Evolutionary conservation across 2,888 invertebrate genomes (phyloP).

Genomic region (Stictocephala bisonia): DNA sequence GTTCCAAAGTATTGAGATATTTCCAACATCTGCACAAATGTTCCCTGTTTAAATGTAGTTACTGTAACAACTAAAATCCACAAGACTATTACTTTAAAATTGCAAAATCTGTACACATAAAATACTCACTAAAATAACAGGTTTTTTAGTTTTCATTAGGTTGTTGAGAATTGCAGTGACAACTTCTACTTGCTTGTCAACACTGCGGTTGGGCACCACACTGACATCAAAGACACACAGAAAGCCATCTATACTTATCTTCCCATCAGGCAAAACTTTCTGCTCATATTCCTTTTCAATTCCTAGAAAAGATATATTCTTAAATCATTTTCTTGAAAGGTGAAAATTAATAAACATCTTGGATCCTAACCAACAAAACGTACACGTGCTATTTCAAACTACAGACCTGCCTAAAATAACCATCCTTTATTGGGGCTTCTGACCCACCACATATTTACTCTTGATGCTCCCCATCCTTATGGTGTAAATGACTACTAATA

Average conservation of each 20-base stretch:
- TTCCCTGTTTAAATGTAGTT: background rate
- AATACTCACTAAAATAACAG: conserved; percentile 81
- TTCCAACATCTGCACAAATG: background rate
- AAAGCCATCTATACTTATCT: conserved; percentile 93
- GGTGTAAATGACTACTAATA: no score
- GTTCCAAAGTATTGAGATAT: no score
- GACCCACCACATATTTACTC: no score
- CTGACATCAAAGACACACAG: conserved; percentile 97
- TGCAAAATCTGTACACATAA: background rate
- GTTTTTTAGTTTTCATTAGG: conserved; percentile 93
- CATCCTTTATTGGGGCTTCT: no score
- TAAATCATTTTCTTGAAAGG: background rate
- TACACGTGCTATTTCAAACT: no score
- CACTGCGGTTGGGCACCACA: conserved; percentile 87
- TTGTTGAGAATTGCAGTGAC: conserved; percentile 86
- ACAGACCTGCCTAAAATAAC: no score
- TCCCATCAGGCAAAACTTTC: conserved; percentile 91
- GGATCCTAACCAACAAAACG: no score
- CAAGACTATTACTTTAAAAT: background rate
- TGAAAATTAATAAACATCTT: background rate
- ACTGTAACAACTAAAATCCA: background rate
- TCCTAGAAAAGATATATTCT: conserved; percentile 67
- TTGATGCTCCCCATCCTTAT: no score
- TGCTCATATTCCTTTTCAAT: conserved; percentile 98
- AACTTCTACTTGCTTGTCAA: conserved; percentile 92